A percentile compares a stretch with the other conserved stretches of the same genome.
phyloP scores from a whole-genome alignment of 2,797 vertebrate genomes.

The Poecilia wingei region DNA sequence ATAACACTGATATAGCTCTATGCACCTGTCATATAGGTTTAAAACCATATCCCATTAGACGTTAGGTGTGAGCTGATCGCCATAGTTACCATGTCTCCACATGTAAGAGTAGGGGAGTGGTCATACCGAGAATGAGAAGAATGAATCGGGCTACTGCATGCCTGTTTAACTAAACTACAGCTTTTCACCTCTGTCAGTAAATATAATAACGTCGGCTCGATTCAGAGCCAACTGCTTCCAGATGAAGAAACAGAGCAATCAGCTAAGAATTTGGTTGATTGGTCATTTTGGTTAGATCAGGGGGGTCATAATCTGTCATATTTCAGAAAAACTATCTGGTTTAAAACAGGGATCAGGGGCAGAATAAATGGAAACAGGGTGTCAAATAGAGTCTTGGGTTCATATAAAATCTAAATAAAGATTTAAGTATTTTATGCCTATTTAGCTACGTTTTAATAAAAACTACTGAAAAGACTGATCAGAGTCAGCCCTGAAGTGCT shows the following conservation, averaged over 20 bases:
- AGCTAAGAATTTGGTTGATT: neutral
- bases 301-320: neutral
- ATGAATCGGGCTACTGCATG: conserved; percentile 51
- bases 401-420: neutral
- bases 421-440: neutral
- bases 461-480: neutral
- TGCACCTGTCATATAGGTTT: conserved; percentile 9
- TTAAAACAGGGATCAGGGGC: neutral
- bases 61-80: conserved; percentile 41
- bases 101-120: conserved; percentile 64
- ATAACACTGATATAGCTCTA: neutral
- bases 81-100: conserved; percentile 60
- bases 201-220: neutral
- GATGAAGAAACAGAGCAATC: neutral
- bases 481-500: neutral
- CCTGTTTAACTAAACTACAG: neutral
- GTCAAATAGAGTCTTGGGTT: neutral
- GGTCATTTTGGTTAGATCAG: neutral
- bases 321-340: neutral
- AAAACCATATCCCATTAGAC: conserved; percentile 28
- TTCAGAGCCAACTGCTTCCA: neutral
- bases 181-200: neutral
- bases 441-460: neutral
- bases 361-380: neutral
- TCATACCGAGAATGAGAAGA: conserved; percentile 57